Evolutionary conservation across 2,888 invertebrate genomes (phyloP).

Genomic region (Monoplex corrugatus): DNA sequence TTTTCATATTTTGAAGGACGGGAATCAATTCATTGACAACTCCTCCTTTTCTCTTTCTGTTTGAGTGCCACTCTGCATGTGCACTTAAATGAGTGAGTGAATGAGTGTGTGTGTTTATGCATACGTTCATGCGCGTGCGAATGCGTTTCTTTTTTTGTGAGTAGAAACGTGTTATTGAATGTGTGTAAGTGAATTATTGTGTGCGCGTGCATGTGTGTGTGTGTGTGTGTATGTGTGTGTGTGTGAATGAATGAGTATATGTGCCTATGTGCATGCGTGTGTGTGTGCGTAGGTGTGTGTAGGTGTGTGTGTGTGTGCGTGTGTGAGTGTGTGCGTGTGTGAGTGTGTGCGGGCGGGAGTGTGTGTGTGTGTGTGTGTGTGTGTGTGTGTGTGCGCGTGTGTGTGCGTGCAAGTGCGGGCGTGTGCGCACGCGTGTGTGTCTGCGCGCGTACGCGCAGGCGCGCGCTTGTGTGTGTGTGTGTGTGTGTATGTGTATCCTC

Average conservation of each 20-base stretch:
- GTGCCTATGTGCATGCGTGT: slow-evolving; percentile 9
- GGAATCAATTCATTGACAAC: too few relatives aligned
- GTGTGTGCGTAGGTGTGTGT: background rate
- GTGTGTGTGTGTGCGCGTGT: too few relatives aligned
- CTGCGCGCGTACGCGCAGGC: background rate
- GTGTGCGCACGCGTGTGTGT: slow-evolving; percentile 22
- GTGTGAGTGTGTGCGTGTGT: background rate
- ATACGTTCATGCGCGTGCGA: background rate
- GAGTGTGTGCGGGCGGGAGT: background rate
- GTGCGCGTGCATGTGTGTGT: slow-evolving; percentile 1
- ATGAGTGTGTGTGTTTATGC: background rate
- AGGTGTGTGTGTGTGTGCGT: background rate
- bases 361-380: too few relatives aligned
- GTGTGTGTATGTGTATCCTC: too few relatives aligned
- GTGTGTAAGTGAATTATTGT: background rate
- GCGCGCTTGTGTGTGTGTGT: too few relatives aligned
- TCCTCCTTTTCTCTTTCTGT: too few relatives aligned
- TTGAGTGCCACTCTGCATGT: too few relatives aligned
- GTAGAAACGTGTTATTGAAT: background rate
- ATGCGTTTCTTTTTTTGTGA: background rate
- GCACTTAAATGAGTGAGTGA: too few relatives aligned
- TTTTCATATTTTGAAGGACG: too few relatives aligned
- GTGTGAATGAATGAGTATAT: background rate
- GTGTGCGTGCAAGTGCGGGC: background rate
- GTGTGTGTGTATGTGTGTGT: background rate